phyloP scores from a whole-genome alignment of 2,113 vertebrate species.

The Coturnix japonica region DNA sequence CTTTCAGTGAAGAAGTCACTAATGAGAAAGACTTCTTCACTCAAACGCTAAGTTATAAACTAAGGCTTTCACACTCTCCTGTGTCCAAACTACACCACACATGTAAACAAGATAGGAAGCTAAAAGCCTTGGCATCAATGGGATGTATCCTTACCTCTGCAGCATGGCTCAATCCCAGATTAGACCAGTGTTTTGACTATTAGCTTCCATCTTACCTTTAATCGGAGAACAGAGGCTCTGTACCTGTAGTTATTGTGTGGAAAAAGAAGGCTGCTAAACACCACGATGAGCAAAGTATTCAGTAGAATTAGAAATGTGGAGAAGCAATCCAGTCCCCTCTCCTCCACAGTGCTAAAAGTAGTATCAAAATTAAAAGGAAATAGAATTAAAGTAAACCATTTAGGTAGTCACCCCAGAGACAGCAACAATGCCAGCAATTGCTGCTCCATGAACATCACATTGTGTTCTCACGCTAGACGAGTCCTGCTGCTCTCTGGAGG shows the following conservation, averaged over 20 bases:
- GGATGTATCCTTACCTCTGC: neutral
- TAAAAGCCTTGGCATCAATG: neutral
- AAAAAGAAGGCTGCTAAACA: conserved; percentile 2
- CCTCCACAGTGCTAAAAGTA: neutral
- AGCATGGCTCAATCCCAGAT: neutral
- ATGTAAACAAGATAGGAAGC: neutral
- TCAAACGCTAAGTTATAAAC: neutral
- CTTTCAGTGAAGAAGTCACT: neutral
- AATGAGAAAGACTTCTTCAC: neutral
- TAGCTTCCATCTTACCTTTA: neutral
- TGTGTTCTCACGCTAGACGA: neutral
- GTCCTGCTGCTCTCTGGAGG: neutral
- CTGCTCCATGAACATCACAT: accelerated
- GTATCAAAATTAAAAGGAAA: neutral
- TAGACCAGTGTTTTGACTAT: neutral
- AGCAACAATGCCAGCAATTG: accelerated
- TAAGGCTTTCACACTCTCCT: neutral
- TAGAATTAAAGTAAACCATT: neutral
- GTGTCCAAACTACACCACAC: neutral
- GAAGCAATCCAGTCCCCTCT: neutral
- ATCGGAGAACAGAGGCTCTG: neutral
- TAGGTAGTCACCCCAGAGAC: neutral
- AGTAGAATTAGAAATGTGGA: neutral
- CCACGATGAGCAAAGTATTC: neutral
- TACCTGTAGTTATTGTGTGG: neutral